phyloP scores from a whole-genome alignment of 2,797 vertebrate species.

The Fistularia commersonii region DNA sequence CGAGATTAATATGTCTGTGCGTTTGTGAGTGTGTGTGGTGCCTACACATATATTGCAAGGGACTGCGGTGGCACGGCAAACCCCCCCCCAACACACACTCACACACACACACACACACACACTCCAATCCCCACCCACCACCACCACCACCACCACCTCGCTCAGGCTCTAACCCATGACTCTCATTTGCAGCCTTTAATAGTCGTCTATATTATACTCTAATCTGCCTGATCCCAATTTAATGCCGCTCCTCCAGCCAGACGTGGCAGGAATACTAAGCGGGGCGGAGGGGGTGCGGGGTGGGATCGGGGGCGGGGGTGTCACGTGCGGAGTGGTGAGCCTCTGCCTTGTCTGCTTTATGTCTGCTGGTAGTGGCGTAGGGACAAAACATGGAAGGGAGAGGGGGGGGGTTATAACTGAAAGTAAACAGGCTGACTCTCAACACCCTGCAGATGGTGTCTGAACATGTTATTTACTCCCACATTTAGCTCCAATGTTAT shows the following conservation, averaged over 20 bases:
- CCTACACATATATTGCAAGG: constrained; percentile 14
- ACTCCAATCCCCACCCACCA: too few relatives aligned
- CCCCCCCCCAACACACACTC: too few relatives aligned
- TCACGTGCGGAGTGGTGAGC: constrained; percentile 75
- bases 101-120: too few relatives aligned
- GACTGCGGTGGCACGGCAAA: constrained; percentile 46
- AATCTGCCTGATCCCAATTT: constrained; percentile 99
- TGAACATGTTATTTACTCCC: constrained; percentile 38
- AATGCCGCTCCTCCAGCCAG: constrained; percentile 85
- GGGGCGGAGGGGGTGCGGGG: too few relatives aligned
- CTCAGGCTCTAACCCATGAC: constrained; percentile 77
- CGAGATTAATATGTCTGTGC: too few relatives aligned
- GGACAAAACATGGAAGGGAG: constrained; percentile 2
- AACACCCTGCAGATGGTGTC: constrained; percentile 33
- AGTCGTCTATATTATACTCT: constrained; percentile 92
- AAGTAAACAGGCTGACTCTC: constrained; percentile 40
- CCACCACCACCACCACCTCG: too few relatives aligned
- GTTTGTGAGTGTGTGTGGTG: constrained; percentile 4
- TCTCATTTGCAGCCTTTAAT: constrained; percentile 97
- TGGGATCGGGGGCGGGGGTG: too few relatives aligned
- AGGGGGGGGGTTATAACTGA: constrained; percentile 9
- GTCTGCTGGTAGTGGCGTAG: constrained; percentile 32
- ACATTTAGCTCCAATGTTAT: constrained; percentile 14
- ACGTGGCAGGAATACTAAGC: constrained; percentile 83
- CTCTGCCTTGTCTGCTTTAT: constrained; percentile 77